Percentiles rank a stretch among this genome's conserved stretches.
These are phyloP conservation scores for Margaritifera margaritifera DNA, from an alignment of 2,888 invertebrate genomes.

Conservation along the genomic window DNA sequence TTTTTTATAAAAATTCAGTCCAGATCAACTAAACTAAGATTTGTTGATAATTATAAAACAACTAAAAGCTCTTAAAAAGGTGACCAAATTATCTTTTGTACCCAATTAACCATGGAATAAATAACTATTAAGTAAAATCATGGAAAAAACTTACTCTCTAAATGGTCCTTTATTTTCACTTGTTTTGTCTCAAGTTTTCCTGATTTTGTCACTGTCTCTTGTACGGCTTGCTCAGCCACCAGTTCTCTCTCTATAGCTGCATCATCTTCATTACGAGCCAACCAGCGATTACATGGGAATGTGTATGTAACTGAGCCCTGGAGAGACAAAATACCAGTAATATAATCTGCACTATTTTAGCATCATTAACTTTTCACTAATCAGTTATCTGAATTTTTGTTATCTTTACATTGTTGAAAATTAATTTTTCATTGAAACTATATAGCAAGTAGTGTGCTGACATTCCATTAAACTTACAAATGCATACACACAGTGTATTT, in stretches of 20 bases:
- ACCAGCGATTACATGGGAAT: slow-evolving; percentile 72
- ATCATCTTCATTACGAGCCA: slow-evolving; percentile 71
- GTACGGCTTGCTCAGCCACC: slow-evolving; percentile 66
- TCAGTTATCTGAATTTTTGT: background rate
- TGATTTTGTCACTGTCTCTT: slow-evolving; percentile 65
- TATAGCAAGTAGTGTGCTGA: too few species aligned
- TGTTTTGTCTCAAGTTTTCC: slow-evolving; percentile 65
- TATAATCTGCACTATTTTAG: background rate
- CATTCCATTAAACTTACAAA: background rate
- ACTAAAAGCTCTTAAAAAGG: too few species aligned
- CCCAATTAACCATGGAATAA: too few species aligned
- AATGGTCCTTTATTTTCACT: slow-evolving; percentile 56
- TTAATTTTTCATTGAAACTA: too few species aligned
- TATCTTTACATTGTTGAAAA: too few species aligned
- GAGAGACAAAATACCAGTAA: slow-evolving; percentile 1
- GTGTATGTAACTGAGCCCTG: slow-evolving; percentile 70
- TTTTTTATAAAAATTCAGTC: too few species aligned
- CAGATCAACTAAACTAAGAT: too few species aligned
- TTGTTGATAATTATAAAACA: too few species aligned
- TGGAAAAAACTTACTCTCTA: slow-evolving; percentile 53
- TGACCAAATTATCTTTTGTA: too few species aligned
- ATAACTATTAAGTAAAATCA: too few species aligned
- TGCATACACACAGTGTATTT: background rate
- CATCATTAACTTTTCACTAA: background rate
- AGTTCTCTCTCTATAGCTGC: slow-evolving; percentile 70